Evolutionary conservation across 2,888 invertebrate genomes (phyloP).

Genomic region (Mactromeris polynyma): DNA sequence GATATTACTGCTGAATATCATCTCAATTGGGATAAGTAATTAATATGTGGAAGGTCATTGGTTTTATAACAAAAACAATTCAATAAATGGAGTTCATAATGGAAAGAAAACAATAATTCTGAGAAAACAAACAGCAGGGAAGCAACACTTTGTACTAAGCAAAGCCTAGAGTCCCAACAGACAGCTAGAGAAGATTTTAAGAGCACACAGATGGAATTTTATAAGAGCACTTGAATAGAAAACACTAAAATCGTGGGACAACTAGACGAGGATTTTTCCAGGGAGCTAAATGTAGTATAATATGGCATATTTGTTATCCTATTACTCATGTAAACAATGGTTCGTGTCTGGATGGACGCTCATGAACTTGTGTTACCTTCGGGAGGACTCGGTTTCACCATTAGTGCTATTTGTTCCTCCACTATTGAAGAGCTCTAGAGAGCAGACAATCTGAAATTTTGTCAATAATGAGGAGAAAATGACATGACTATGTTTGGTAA

Average conservation of each 20-base stretch:
- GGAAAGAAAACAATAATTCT: constrained; percentile 6
- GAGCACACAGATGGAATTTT: constrained; percentile 15
- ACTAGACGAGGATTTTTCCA: background rate
- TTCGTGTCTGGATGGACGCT: constrained; percentile 24
- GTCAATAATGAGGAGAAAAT: constrained; percentile 27
- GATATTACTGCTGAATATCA: background rate
- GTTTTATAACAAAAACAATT: constrained; percentile 17
- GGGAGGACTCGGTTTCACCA: constrained; percentile 16
- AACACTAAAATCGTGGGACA: background rate
- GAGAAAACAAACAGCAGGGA: background rate
- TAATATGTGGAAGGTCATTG: constrained; percentile 10
- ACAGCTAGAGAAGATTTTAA: background rate
- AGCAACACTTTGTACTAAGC: constrained; percentile 8
- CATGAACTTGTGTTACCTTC: constrained; percentile 29
- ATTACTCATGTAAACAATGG: constrained; percentile 39
- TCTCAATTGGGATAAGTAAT: constrained; percentile 16
- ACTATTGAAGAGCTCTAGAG: constrained; percentile 27
- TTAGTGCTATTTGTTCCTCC: constrained; percentile 34
- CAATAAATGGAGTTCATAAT: constrained; percentile 18
- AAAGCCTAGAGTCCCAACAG: background rate
- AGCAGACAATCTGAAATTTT: constrained; percentile 14
- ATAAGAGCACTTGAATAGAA: background rate
- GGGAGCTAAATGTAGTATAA: constrained; percentile 29
- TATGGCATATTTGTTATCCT: constrained; percentile 42
- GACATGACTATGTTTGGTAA: constrained; percentile 15